These are phyloP conservation scores for Zeugodacus cucurbitae DNA, from an alignment of 1,140 invertebrate genomes.

Conservation along the genomic window DNA sequence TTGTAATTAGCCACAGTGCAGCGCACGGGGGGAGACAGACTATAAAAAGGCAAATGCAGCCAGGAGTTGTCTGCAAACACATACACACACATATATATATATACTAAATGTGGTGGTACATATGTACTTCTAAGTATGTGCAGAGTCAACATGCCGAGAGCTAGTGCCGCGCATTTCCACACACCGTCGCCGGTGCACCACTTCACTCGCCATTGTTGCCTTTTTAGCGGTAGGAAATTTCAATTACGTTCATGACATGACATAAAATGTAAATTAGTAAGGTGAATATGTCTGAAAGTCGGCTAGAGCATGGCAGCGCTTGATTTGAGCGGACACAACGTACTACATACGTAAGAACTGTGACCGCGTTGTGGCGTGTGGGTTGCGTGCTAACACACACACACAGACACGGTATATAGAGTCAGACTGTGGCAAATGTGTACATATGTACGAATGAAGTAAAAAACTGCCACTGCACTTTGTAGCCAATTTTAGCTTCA, in stretches of 20 bases:
- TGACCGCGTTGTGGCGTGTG: neutral
- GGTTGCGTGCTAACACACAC: neutral
- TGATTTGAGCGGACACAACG: constrained; percentile 51
- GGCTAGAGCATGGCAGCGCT: constrained; percentile 51
- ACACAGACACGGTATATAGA: neutral
- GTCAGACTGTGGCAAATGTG: neutral
- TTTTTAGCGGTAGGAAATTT: constrained; percentile 48
- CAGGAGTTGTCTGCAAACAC: neutral
- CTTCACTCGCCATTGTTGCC: neutral
- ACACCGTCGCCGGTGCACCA: neutral
- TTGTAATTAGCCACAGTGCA: constrained; percentile 54
- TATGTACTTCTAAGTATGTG: neutral
- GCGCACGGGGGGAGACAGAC: neutral
- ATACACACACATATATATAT: too few species aligned
- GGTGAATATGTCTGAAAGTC: constrained; percentile 50
- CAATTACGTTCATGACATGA: constrained; percentile 61
- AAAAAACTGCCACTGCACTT: neutral
- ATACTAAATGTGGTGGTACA: too few species aligned
- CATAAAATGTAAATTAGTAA: constrained; percentile 61
- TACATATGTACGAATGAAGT: neutral
- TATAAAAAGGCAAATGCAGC: neutral
- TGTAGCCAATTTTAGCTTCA: neutral
- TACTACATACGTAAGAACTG: too few species aligned
- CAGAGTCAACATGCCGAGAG: neutral
- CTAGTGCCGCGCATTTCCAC: neutral